Evolutionary conservation across 2,113 vertebrate species (phyloP), one percentile per base, ranked within the genome.

Genomic region (Sigmodon hispidus): DNA sequence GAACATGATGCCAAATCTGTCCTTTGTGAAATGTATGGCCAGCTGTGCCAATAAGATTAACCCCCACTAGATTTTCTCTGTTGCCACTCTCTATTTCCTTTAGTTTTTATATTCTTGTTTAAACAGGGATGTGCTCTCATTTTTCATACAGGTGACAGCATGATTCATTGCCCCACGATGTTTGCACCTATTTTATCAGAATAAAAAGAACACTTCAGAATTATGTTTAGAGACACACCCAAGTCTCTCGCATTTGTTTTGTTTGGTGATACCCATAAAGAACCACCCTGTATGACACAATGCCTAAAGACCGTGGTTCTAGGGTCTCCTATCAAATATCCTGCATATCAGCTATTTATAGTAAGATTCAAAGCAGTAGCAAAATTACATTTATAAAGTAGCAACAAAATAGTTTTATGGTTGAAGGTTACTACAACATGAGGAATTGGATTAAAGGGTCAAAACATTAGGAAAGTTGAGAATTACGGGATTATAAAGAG

Each of bases 121-220:
- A 89, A 73, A 87, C 31, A 94, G 13, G 55, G 13, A 93, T 81
- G 40, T 12, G 9, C 3, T 52, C 77, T 24, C 29, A 34, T 87
- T 96, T 96, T 19, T 93, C 77, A 87, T 55, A 43, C 57, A 73
- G n/a, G 48, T 75, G 86, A 87, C 69, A 87, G 75, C 17, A 72
- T 81, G 83, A 87, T 89, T 96, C 91, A 96, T 95, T 91, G 95
- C 17, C 26, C 75, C 83, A 67, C 70, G 24, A 52, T 69, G 7
- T 87, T 81, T 95, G 83, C 16, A 76, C 15, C 2, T 86, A n/a
- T 84, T 73, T 95, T 91, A 96, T 89, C 84, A 91, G 48, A 84
- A 94, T 59, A 34, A n/a, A 94, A 83, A 61, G 22, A 75, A 40
- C 72, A 5, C 34, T 85, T 92, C 70, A 31, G 61, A 95, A 93